Evolutionary conservation across 2,888 invertebrate genomes (phyloP), one percentile per base, ranked within the genome.

Genomic region (Corbicula japonica): DNA sequence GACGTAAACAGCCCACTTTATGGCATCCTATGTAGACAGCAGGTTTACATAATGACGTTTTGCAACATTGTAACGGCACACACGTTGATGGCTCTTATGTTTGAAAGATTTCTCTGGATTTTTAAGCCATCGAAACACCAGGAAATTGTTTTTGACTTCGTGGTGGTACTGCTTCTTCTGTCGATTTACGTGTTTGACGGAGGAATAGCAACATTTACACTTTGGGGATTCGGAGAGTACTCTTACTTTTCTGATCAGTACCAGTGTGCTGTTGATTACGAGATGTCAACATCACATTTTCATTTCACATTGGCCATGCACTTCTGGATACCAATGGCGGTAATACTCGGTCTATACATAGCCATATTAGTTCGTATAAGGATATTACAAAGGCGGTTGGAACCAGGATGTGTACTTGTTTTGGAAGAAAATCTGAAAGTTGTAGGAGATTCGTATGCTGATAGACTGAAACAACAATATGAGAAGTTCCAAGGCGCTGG

Each of bases 81-180:
- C 63, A 83, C 86, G 0, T 79, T 89, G 12, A 30, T 83, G 21
- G 38, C 85, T 1, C 63, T 90, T 23, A 80, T 87, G 60, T 76
- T 89, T 26, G 90, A 89, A 65, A 73, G 87, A 58, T 80, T 80
- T 52, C 52, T 90, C 12, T 76, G 58, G 23, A 61, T 90, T 21
- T 82, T 85, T 48, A 84, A 84, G 46, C 90, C 90, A 0, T 88
- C 89, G 3, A 84, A 84, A 28, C 89, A 88, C 63, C 75, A 75
- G 12, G 85, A 86, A 73, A 82, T 88, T 1, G 86, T 88, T 46
- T 82, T 85, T 23, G 81, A 85, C 34, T 68, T 78, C 0, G 85
- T 87, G 18, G 76, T 84, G 4, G 41, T 85, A 0, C 54, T 90
- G 28, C 61, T 88, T 34, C 52, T 90, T 6, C 50, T 58, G 5